phyloP scores from a whole-genome alignment of 1,140 invertebrate species.

The Harpegnathos saltator region DNA sequence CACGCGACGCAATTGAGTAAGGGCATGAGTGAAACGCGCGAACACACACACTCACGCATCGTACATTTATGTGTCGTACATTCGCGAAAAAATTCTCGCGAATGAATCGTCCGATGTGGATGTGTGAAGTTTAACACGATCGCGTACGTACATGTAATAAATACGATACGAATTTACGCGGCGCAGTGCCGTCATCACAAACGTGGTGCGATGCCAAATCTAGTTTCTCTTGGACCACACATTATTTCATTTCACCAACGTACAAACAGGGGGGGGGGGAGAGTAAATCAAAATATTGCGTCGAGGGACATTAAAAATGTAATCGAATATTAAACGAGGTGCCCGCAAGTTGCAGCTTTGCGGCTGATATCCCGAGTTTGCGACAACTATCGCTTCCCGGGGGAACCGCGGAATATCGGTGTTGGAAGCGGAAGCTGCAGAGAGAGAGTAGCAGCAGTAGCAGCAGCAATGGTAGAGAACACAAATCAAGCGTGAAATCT shows the following conservation, averaged over 20 bases:
- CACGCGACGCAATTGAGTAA: slow-evolving; percentile 39
- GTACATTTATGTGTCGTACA: too few species aligned
- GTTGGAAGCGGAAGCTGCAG: too few species aligned
- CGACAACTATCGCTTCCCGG: slow-evolving; percentile 58
- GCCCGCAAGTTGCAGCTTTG: slow-evolving; percentile 54
- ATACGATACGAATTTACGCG: slow-evolving; percentile 1
- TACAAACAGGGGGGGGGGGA: too few species aligned
- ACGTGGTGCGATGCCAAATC: slow-evolving; percentile 25
- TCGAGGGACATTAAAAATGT: slow-evolving; percentile 58
- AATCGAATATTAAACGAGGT: slow-evolving; percentile 60
- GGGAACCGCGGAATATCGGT: slow-evolving; percentile 45
- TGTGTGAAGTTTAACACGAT: neutral
- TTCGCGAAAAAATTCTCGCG: too few species aligned
- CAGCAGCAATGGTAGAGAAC: slow-evolving; percentile 13
- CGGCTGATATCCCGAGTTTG: slow-evolving; percentile 59
- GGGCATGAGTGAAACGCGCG: neutral
- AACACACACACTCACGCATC: neutral
- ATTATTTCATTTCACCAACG: slow-evolving; percentile 45
- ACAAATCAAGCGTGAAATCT: slow-evolving; percentile 54
- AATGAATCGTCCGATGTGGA: too few species aligned
- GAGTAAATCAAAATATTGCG: slow-evolving; percentile 57
- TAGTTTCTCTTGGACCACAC: slow-evolving; percentile 35
- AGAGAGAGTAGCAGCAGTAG: too few species aligned
- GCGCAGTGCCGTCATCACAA: neutral
- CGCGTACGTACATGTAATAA: too few species aligned